A percentile compares a stretch with the other conserved stretches of the same genome.
These are phyloP conservation scores for Zaprionus inermis DNA, from an alignment of 1,140 invertebrate species.

Conservation along the genomic window DNA sequence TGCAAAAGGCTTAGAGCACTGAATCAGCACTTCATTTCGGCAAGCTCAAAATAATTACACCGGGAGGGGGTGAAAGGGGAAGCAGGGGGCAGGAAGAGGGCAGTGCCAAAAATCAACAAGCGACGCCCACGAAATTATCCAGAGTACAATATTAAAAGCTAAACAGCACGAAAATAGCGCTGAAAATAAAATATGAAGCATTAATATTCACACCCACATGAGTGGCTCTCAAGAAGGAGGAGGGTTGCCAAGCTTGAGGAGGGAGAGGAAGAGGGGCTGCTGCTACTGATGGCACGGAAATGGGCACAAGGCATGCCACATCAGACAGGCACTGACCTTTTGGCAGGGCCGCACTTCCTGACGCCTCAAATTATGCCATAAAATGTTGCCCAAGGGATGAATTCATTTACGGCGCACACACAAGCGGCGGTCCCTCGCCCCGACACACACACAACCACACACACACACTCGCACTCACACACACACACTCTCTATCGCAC, in stretches of 20 bases:
- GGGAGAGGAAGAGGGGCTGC: background rate
- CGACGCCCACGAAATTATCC: slow-evolving; percentile 20
- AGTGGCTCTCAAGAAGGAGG: background rate
- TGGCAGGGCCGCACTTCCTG: slow-evolving; percentile 64
- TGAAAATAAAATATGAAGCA: slow-evolving; percentile 77
- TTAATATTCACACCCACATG: slow-evolving; percentile 76
- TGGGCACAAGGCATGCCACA: slow-evolving; percentile 51
- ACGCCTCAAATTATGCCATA: slow-evolving; percentile 81
- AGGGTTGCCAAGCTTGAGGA: background rate
- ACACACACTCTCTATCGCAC: background rate
- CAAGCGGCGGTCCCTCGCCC: slow-evolving; percentile 15
- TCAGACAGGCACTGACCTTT: slow-evolving; percentile 63
- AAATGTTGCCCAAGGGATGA: slow-evolving; percentile 80
- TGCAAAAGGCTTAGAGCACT: slow-evolving; percentile 44
- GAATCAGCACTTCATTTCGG: slow-evolving; percentile 48
- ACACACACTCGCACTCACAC: slow-evolving; percentile 15
- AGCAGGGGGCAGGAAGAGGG: too few relatives aligned
- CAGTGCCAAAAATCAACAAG: slow-evolving; percentile 59
- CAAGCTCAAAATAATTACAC: slow-evolving; percentile 40
- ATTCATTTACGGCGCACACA: slow-evolving; percentile 64
- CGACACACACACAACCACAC: slow-evolving; percentile 10
- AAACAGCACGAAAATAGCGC: slow-evolving; percentile 58
- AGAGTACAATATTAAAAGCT: slow-evolving; percentile 65
- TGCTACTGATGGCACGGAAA: slow-evolving; percentile 20
- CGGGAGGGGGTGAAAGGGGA: background rate